These are phyloP conservation scores for Coelopa frigida DNA, from an alignment of 1,140 invertebrate genomes.

Conservation along the genomic window DNA sequence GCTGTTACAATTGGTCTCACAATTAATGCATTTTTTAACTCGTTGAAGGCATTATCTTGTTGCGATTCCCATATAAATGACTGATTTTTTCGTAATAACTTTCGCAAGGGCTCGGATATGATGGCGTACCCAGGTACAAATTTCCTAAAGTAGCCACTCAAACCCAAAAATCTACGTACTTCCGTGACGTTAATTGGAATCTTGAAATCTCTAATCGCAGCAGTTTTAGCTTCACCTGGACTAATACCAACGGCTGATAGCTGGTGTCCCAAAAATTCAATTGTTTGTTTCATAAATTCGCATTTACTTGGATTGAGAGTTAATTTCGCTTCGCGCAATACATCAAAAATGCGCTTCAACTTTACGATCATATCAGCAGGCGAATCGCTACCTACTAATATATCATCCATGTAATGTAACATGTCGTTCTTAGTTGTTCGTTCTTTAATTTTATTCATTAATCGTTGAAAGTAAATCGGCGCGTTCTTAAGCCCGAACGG, in stretches of 20 bases:
- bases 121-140: slow-evolving; percentile 23
- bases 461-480: slow-evolving; percentile 26
- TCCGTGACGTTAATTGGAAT: slow-evolving; percentile 6
- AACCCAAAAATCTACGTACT: slow-evolving; percentile 11
- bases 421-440: slow-evolving; percentile 1
- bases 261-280: slow-evolving; percentile 12
- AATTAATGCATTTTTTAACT: slow-evolving; percentile 27
- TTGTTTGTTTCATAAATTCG: slow-evolving; percentile 33
- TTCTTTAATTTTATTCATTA: slow-evolving; percentile 18
- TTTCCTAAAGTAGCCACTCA: slow-evolving; percentile 27
- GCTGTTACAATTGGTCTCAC: slow-evolving; percentile 2
- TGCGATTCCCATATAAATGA: slow-evolving; percentile 24
- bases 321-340: slow-evolving; percentile 21
- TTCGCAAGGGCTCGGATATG: slow-evolving; percentile 16
- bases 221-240: slow-evolving; percentile 18
- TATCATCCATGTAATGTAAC: slow-evolving; percentile 15
- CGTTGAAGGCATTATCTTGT: slow-evolving; percentile 23
- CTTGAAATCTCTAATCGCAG: slow-evolving; percentile 13
- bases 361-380: slow-evolving; percentile 1
- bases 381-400: slow-evolving; percentile 1
- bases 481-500: slow-evolving; percentile 37
- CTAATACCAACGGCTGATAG: slow-evolving; percentile 6
- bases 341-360: background rate
- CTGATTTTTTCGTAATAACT: slow-evolving; percentile 15
- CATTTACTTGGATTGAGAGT: slow-evolving; percentile 46